phyloP scores from a whole-genome alignment of 1,140 invertebrate genomes.

The Euwallacea similis region DNA sequence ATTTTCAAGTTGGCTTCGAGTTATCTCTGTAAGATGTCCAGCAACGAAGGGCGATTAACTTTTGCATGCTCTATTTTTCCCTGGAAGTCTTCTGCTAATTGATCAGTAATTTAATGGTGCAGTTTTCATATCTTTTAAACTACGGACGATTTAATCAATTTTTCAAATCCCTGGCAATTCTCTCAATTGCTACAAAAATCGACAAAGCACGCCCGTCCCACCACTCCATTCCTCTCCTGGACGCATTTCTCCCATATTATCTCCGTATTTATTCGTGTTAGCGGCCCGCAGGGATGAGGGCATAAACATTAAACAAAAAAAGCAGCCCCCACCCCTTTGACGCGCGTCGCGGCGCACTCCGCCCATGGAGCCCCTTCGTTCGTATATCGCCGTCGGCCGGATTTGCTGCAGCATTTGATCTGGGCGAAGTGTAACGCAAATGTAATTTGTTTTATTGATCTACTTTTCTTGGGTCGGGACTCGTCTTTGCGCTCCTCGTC shows the following conservation, averaged over 20 bases:
- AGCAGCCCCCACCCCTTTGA: constrained; percentile 10
- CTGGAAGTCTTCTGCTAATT: too few relatives aligned
- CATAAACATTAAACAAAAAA: constrained; percentile 24
- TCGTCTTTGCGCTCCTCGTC: constrained; percentile 43
- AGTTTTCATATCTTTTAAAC: too few relatives aligned
- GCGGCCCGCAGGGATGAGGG: constrained; percentile 14
- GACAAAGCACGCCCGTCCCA: too few relatives aligned
- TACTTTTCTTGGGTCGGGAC: constrained; percentile 49
- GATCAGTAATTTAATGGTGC: too few relatives aligned
- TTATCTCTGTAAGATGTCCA: too few relatives aligned
- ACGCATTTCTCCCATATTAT: neutral
- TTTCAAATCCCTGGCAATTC: too few relatives aligned
- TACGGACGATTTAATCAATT: too few relatives aligned
- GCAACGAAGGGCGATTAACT: too few relatives aligned
- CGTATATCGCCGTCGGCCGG: constrained; percentile 33
- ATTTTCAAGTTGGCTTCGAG: too few relatives aligned
- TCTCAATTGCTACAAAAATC: too few relatives aligned
- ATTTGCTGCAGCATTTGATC: constrained; percentile 44
- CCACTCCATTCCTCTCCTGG: too few relatives aligned
- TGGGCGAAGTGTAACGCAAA: constrained; percentile 48
- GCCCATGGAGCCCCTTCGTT: constrained; percentile 15
- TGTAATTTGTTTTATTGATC: constrained; percentile 56
- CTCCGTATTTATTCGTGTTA: constrained; percentile 1
- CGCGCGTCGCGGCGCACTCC: constrained; percentile 30
- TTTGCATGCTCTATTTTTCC: too few relatives aligned